These are phyloP conservation scores for Laodelphax striatellus DNA, from an alignment of 1,140 invertebrate genomes.

Conservation along the genomic window DNA sequence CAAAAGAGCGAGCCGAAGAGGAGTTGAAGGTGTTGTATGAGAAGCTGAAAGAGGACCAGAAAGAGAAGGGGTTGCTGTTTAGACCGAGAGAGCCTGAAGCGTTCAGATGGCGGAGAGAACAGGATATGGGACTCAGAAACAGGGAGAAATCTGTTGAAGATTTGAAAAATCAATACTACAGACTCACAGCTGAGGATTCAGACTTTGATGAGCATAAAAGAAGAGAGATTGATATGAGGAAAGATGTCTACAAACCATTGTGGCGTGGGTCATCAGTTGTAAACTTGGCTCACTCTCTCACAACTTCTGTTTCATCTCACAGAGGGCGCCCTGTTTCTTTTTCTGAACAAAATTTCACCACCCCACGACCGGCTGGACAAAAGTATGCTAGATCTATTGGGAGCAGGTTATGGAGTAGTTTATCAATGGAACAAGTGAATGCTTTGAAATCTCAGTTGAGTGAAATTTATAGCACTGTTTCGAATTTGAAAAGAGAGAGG, in stretches of 20 bases:
- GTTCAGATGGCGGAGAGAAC: conserved; percentile 60
- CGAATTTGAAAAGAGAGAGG: conserved; percentile 31
- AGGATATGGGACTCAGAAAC: conserved; percentile 63
- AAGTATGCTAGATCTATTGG: conserved; percentile 37
- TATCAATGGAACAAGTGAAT: conserved; percentile 73
- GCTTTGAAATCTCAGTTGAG: conserved; percentile 68
- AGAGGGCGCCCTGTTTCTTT: conserved; percentile 20
- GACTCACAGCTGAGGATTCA: conserved; percentile 36
- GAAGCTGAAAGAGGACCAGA: conserved; percentile 66
- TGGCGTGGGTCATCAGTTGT: conserved; percentile 71
- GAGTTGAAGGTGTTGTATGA: conserved; percentile 65
- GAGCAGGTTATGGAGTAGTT: conserved; percentile 65
- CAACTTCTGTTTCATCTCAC: conserved; percentile 18
- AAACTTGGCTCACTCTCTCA: conserved; percentile 56
- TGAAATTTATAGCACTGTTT: conserved; percentile 59
- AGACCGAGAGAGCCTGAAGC: conserved; percentile 55
- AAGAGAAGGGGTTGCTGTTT: conserved; percentile 73
- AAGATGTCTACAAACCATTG: conserved; percentile 63
- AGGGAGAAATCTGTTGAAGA: conserved; percentile 82
- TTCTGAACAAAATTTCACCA: not conserved
- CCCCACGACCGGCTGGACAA: conserved; percentile 19
- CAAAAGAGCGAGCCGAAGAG: conserved; percentile 67
- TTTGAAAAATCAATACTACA: conserved; percentile 58
- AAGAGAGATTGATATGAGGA: conserved; percentile 34
- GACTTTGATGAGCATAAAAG: conserved; percentile 31